Evolutionary conservation across 1,140 invertebrate genomes (phyloP), one percentile per base, ranked within the genome.

Genomic region (Hylyphantes graminicola): DNA sequence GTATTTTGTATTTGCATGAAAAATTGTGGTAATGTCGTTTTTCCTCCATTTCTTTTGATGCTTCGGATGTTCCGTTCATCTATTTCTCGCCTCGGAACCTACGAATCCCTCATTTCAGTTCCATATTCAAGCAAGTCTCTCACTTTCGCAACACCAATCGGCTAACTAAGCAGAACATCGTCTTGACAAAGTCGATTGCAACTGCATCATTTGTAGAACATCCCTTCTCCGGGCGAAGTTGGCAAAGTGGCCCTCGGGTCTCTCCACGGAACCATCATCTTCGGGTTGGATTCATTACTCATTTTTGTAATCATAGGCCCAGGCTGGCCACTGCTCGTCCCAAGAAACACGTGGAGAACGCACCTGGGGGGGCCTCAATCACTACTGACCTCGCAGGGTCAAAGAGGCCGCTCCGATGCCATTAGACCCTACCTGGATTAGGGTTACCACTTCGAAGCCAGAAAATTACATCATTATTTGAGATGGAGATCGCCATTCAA

Each of bases 231-330:
- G 35, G 10, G 53, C 72, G 59, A 70, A 70, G 35, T 35, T 70
- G 68, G 68, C 51, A 70, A 70, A 74, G 72, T 74, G 72, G 72
- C 72, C 72, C 48, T 53, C 51, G 68, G 72, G 35, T 53, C 35
- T 61, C 15, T 61, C 72, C 72, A 74, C 72, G 72, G 72, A 74
- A 17, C 68, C 68, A 70, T 70, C 68, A 70, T 70, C 68, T 74
- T 57, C 54, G 54, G 17, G 54, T 59, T 0, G n/a, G 68, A 19
- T 81, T 68, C 79, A 81, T 81, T 81, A 81, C 79, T 81, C 79
- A 81, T 81, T 81, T 81, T 73, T 81, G 68, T 81, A 81, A 81
- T 81, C 79, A 81, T 81, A 81, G 79, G 79, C 70, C 77, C 77
- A 51, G 74, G 72, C 76, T 78, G 77, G 77, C 77, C 77, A 80